These are phyloP conservation scores for Nasonovia ribisnigri DNA, from an alignment of 2,888 invertebrate genomes.

Conservation along the genomic window DNA sequence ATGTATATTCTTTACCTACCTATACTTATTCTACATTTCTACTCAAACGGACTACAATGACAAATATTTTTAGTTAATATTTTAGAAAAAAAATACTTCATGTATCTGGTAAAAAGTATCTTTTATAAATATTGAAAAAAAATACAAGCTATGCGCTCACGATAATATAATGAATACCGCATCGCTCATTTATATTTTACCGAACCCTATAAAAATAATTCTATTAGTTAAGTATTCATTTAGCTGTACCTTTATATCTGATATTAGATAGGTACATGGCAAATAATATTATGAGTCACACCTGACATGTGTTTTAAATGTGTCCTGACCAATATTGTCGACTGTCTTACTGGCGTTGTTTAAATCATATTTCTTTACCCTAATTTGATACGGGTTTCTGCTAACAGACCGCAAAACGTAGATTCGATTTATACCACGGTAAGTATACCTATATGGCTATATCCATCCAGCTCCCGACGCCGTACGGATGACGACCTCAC, in stretches of 20 bases:
- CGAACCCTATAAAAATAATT: background rate
- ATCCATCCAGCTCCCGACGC: background rate
- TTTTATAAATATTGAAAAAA: background rate
- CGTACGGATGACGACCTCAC: too few species aligned
- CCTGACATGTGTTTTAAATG: background rate
- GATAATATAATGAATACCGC: background rate
- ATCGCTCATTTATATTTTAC: background rate
- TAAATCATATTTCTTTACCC: background rate
- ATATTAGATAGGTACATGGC: background rate
- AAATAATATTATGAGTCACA: background rate
- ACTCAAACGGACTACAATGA: background rate
- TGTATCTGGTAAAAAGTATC: background rate
- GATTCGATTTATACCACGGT: background rate
- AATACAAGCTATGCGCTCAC: background rate
- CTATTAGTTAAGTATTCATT: background rate
- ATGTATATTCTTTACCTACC: background rate
- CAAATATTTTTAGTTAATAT: background rate
- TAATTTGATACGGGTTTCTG: background rate
- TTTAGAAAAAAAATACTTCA: background rate
- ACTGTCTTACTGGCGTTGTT: background rate
- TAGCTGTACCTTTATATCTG: background rate
- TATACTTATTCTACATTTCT: background rate
- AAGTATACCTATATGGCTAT: too few species aligned
- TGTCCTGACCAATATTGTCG: background rate
- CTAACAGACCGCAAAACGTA: background rate